Conservation (phyloP, 1,140 invertebrate genomes). For the Sitophilus oryzae region DNA sequence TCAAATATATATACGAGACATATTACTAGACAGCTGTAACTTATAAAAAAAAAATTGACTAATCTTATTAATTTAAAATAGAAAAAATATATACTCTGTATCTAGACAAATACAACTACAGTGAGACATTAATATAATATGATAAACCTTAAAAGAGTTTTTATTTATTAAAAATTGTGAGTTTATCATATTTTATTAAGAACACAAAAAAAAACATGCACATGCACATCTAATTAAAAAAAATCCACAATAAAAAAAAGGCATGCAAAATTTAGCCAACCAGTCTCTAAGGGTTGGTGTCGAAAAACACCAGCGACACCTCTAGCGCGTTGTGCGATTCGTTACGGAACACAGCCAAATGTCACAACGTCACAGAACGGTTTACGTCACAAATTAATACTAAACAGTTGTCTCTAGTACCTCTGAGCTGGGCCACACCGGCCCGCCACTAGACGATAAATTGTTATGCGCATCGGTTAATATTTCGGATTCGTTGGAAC, state of each 20-base stretch:
- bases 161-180: too few species aligned
- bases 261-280: conserved; percentile 14
- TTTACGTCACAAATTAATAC: conserved; percentile 17
- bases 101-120: background rate
- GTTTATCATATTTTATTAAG: background rate
- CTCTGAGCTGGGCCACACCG: conserved; percentile 32
- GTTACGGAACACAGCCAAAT: conserved; percentile 14
- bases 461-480: conserved; percentile 1
- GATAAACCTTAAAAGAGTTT: background rate
- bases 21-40: background rate
- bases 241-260: conserved; percentile 17
- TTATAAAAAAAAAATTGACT: background rate
- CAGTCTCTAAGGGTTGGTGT: conserved; percentile 2
- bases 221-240: conserved; percentile 18
- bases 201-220: conserved; percentile 20
- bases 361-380: conserved; percentile 15
- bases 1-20: background rate
- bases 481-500: conserved; percentile 51
- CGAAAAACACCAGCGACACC: background rate
- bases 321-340: background rate
- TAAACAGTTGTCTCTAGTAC: conserved; percentile 47
- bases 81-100: background rate
- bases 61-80: background rate
- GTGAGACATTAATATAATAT: background rate
- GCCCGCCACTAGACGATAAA: conserved; percentile 7